Evolutionary conservation across 1,140 invertebrate genomes (phyloP).

Genomic region (Drosophila kanapiae): DNA sequence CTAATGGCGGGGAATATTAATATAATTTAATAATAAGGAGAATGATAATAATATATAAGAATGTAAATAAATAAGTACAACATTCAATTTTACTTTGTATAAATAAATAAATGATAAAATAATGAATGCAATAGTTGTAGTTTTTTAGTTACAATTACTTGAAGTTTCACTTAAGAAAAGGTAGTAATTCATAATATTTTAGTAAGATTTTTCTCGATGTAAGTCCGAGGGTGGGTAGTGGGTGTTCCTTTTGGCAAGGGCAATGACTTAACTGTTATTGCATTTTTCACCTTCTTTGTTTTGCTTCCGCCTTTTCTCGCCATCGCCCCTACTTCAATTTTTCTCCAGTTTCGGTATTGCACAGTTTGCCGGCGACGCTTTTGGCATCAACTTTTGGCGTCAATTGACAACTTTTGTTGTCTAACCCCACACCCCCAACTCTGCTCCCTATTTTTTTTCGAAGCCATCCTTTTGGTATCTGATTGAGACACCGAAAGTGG

Average conservation of each 20-base stretch:
- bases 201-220: not conserved
- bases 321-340: conserved; percentile 8
- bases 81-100: too few species aligned
- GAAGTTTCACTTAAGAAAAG: too few species aligned
- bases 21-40: too few species aligned
- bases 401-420: conserved; percentile 80
- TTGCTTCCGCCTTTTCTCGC: conserved; percentile 33
- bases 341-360: conserved; percentile 43
- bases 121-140: too few species aligned
- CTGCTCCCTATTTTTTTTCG: conserved; percentile 24
- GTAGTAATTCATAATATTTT: not conserved
- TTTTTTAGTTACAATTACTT: too few species aligned
- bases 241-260: conserved; percentile 31
- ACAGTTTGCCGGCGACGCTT: conserved; percentile 50
- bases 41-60: not conserved
- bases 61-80: not conserved
- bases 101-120: too few species aligned
- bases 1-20: too few species aligned
- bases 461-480: conserved; percentile 63
- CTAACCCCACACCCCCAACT: conserved; percentile 17
- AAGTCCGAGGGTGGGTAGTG: not conserved
- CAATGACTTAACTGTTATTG: conserved; percentile 80
- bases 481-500: conserved; percentile 77
- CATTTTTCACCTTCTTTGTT: conserved; percentile 73
- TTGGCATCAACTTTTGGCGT: conserved; percentile 76